Base-by-base conservation (phyloP, 2,888 invertebrate species). In the Micropterix aruncella region DNA sequence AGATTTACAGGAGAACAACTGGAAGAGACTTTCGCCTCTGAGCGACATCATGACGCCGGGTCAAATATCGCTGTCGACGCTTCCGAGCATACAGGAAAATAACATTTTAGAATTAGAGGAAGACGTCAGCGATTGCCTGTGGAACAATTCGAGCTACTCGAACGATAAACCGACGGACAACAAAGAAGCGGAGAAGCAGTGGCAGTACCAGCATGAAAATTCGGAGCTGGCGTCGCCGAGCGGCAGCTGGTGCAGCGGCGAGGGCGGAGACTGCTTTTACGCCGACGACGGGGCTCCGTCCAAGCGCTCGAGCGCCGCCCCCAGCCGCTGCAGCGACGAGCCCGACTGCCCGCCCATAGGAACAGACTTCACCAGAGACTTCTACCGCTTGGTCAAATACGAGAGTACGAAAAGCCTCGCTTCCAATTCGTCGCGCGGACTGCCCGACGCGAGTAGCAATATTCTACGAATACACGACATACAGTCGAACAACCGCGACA, bases 391-490 rank as follows among this genome's bases (percentile, higher is more conserved):
- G 49, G 85, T 85, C 40, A 84, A 84, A 63, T 84, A 84, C 57
- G 86, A 84, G 59, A 85, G 84, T 62, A 83, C 81, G 48, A 83
- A 83, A 60, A 84, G 84, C 59, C 65, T 85, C 57, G 83, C 83
- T 38, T 83, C 83, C 27, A 83, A 80, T 54, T 82, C 82, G 40
- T 82, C 80, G 45, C 72, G 79, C 57, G 69, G 66, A 43, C 60
- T 73, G 3, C 63, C 66, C 4, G 77, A 77, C 50, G 67, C 69
- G 18, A 68, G 57, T 47, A 66, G 52, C 50, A 41, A 44, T 14
- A 66, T 66, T 52, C 57, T 70, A 43, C 57, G 69, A 52, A 62
- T 67, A 42, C 69, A 70, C 40, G 70, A 71, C 47, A 65, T 65
- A 16, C 62, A 66, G 14, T 62, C 69, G 60, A 65, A 65, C 9